Evolutionary conservation across 2,888 invertebrate species (phyloP), one percentile per base, ranked within the genome.

Genomic region (Agrilus mali): DNA sequence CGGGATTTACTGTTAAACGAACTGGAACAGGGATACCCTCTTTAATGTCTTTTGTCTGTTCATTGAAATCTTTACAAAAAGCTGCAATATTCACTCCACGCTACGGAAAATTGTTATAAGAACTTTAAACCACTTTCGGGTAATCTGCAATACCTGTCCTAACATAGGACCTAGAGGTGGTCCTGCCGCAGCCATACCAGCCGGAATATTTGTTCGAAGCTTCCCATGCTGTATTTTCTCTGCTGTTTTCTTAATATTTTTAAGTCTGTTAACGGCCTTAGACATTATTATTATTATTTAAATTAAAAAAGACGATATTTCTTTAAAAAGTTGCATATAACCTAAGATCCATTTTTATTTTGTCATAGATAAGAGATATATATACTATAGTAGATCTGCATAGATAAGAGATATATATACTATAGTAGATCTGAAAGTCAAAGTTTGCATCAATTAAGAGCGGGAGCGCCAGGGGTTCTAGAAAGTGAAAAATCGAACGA

Each of bases 41-140:
- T 59, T 89, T 92, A 22, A 89, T 80, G 52, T 92, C 80, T 43
- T 84, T 82, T 0, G 96, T 97, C 56, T 75, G 80, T 58, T 88
- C 86, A 68, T 97, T 97, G 58, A 98, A 98, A 55, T 98, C 97
- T 67, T 98, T 97, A 61, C 93, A 93, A 66, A 99, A 98, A 15
- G 84, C 82, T 27, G 88, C 86, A 58, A 98, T 94, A 61, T 98
- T 97, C 43, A 98, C 82, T 41, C 92, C 92, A 55, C 95, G 78
- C 92, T 95, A 66, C 53, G 77, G 73, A 53, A 48, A 52, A 20
- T 4, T 46, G 45, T 38, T 46, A 5, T 27, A 36, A 13, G 40
- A 32, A 14, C 7, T n/a, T 32, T 33, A 13, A 34, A 10, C 17
- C 17, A 43, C 22, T 2, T 20, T 2, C 31, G 22, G 37, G 7